Evolutionary conservation across 2,113 vertebrate species (phyloP).

Genomic region (Ovis aries): ARS-UI_Ramb_v3.0 NC_056054.1:227256001-227256500

Average conservation of each 20-base stretch:
- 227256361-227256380: neutral
- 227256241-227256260: neutral
- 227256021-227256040: neutral
- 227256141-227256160: neutral
- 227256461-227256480: neutral
- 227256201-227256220: neutral
- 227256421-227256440: neutral
- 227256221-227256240: neutral
- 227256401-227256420: neutral
- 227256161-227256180: neutral
- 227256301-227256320: neutral
- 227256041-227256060: neutral
- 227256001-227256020: neutral
- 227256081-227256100: neutral
- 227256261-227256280: neutral
- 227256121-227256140: neutral
- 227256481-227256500: neutral
- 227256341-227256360: neutral
- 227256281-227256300: neutral
- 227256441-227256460: neutral
- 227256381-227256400: neutral
- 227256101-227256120: neutral
- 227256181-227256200: neutral
- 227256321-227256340: neutral
- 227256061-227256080: neutral